Conservation (phyloP, 1,140 invertebrate genomes). For the Ruditapes philippinarum region DNA sequence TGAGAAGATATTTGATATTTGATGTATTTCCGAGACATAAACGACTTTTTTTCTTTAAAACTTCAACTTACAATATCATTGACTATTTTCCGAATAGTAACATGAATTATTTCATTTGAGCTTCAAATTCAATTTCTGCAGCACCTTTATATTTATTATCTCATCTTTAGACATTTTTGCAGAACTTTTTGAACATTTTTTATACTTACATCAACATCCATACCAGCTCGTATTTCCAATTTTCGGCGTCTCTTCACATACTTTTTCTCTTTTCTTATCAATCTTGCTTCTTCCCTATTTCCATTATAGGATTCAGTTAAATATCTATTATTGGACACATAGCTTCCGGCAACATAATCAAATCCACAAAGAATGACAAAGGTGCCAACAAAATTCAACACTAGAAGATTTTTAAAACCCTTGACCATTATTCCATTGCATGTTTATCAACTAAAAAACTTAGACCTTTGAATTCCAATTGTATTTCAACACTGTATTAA, state of each 20-base stretch:
- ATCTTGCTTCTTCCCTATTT: background rate
- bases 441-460: background rate
- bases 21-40: no score
- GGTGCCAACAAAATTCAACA: background rate
- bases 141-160: no score
- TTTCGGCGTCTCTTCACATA: constrained; percentile 33
- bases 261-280: constrained; percentile 22
- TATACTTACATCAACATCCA: constrained; percentile 51
- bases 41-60: no score
- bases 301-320: background rate
- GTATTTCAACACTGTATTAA: no score
- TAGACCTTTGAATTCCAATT: no score
- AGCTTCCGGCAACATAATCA: background rate
- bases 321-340: background rate
- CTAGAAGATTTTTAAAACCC: background rate
- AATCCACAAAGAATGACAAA: background rate
- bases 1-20: no score
- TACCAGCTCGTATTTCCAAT: constrained; percentile 31
- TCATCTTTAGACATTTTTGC: no score
- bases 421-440: constrained; percentile 8
- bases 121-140: no score
- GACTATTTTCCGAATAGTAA: no score
- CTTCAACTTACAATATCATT: no score
- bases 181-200: no score
- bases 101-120: no score